phyloP scores from a whole-genome alignment of 2,797 vertebrate genomes.

The Sebastes cheni region DNA sequence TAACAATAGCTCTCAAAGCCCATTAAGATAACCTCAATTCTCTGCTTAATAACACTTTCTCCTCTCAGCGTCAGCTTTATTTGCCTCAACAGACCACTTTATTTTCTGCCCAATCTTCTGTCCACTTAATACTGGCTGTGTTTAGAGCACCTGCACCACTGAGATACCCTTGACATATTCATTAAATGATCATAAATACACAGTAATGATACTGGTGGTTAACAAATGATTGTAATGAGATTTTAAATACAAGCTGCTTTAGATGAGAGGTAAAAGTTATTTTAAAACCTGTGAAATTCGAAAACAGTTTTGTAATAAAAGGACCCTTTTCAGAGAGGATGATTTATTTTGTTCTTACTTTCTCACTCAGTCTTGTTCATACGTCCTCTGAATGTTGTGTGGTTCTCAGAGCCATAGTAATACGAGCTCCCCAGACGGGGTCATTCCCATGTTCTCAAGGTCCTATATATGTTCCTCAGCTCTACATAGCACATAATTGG shows the following conservation, averaged over 20 bases:
- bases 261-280: background rate
- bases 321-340: background rate
- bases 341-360: background rate
- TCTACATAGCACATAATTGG: too few species aligned
- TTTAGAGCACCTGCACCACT: background rate
- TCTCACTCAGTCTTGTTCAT: too few species aligned
- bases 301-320: background rate
- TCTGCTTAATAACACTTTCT: constrained; percentile 19
- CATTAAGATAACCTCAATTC: constrained; percentile 29
- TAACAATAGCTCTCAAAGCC: constrained; percentile 23
- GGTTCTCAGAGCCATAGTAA: background rate
- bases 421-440: background rate
- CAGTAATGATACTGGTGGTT: constrained; percentile 1
- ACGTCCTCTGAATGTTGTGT: too few species aligned
- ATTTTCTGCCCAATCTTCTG: background rate
- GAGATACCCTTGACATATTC: constrained; percentile 21
- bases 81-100: background rate
- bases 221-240: background rate
- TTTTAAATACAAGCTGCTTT: constrained; percentile 10
- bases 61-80: constrained; percentile 20
- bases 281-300: background rate
- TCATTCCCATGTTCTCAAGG: too few species aligned
- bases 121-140: constrained; percentile 6
- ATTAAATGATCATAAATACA: constrained; percentile 44
- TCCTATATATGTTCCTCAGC: too few species aligned